These are phyloP conservation scores for Rhineura floridana DNA, from an alignment of 2,113 vertebrate species.

Conservation along the genomic window DNA sequence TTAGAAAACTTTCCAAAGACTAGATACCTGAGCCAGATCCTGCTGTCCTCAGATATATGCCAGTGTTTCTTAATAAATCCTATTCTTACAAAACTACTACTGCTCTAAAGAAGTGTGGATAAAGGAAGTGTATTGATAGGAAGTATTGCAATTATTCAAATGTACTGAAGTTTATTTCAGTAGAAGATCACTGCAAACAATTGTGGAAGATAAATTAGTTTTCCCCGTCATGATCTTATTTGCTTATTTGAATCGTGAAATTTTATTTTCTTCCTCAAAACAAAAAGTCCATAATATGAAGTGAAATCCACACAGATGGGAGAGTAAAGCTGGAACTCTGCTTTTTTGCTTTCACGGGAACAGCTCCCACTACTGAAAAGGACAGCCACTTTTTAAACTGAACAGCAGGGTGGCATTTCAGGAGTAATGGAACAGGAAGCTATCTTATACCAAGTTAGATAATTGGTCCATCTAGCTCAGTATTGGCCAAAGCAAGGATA, in stretches of 20 bases:
- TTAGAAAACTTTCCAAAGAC: neutral
- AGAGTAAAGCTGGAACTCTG: neutral
- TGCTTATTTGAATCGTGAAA: no score
- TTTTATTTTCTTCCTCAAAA: no score
- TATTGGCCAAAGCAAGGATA: no score
- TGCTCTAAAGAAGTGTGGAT: neutral
- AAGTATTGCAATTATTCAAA: neutral
- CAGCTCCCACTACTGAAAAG: neutral
- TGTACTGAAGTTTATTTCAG: neutral
- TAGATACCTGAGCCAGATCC: no score
- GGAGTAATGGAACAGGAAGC: neutral
- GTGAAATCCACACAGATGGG: no score
- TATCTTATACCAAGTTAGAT: no score
- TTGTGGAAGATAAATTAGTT: neutral
- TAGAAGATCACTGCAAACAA: neutral
- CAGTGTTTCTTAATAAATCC: no score
- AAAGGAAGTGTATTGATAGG: conserved; percentile 29
- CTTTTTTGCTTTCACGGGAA: neutral
- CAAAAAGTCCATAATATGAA: no score
- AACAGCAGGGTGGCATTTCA: neutral
- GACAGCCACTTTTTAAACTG: neutral
- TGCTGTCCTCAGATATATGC: no score
- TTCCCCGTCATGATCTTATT: neutral
- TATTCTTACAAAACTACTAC: no score
- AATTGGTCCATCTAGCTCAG: no score